phyloP scores from a whole-genome alignment of 2,888 invertebrate genomes.

The Drosophila ezoana region DNA sequence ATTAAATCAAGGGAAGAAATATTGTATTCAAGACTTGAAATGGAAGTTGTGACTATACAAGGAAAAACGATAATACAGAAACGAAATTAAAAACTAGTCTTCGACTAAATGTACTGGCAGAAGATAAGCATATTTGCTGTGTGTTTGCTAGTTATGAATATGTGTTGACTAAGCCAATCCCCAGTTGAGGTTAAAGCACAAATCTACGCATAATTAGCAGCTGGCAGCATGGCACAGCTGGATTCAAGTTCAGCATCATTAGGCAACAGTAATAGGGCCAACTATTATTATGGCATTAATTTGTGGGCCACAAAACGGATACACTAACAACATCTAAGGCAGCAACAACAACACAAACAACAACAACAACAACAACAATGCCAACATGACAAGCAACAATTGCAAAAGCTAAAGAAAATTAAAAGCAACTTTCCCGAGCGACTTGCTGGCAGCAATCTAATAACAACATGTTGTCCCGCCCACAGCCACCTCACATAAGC shows the following conservation, averaged over 20 bases:
- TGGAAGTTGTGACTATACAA: too few relatives aligned
- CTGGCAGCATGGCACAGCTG: constrained; percentile 69
- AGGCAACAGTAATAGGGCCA: constrained; percentile 67
- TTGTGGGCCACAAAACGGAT: constrained; percentile 60
- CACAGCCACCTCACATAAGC: constrained; percentile 9
- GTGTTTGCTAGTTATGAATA: not conserved
- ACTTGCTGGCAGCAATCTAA: constrained; percentile 78
- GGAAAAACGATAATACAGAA: too few relatives aligned
- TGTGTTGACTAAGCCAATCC: constrained; percentile 29
- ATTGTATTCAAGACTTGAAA: too few relatives aligned
- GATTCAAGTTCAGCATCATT: constrained; percentile 73
- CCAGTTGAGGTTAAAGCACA: constrained; percentile 32
- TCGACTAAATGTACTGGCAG: not conserved
- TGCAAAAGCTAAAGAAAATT: constrained; percentile 66
- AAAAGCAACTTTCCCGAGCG: constrained; percentile 78
- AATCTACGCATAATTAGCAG: constrained; percentile 76
- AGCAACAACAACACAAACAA: constrained; percentile 13
- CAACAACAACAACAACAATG: constrained; percentile 9
- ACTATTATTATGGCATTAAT: constrained; percentile 81
- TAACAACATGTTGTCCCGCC: constrained; percentile 70
- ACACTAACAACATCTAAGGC: not conserved
- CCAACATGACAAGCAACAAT: constrained; percentile 63
- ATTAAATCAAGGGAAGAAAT: too few relatives aligned
- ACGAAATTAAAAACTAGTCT: not conserved
- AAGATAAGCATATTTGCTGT: constrained; percentile 3